These are phyloP conservation scores for Poeciliopsis gracilis DNA, from an alignment of 2,797 vertebrate genomes.

Conservation along the genomic window DNA sequence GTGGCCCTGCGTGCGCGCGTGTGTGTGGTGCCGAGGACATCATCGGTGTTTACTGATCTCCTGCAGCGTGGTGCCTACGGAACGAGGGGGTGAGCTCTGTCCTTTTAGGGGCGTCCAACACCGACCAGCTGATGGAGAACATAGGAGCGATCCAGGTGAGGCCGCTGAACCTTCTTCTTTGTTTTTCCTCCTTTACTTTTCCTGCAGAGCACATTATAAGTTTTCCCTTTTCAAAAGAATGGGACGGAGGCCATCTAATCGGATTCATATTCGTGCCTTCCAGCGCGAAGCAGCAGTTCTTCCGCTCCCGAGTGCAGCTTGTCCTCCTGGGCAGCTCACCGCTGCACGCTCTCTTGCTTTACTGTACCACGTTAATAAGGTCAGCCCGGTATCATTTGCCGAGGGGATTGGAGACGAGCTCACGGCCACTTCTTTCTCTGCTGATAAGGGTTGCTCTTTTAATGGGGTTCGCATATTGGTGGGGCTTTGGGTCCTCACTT, in stretches of 20 bases:
- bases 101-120: conserved; percentile 94
- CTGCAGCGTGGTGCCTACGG: conserved; percentile 96
- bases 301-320: conserved; percentile 48
- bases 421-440: conserved; percentile 42
- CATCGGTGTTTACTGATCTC: conserved; percentile 76
- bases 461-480: conserved; percentile 64
- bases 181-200: not conserved
- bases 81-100: conserved; percentile 98
- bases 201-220: conserved; percentile 9
- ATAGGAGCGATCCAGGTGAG: conserved; percentile 98
- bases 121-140: conserved; percentile 98
- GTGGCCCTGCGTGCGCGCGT: not conserved
- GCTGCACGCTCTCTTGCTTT: conserved; percentile 64
- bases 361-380: conserved; percentile 76
- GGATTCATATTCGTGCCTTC: conserved; percentile 25
- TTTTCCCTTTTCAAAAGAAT: not conserved
- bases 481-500: conserved; percentile 45
- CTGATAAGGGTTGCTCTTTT: conserved; percentile 66
- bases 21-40: conserved; percentile 44
- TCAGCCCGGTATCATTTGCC: conserved; percentile 65
- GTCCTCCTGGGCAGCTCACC: conserved; percentile 63
- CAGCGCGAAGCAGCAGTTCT: conserved; percentile 36
- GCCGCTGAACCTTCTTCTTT: not conserved
- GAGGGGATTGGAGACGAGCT: conserved; percentile 55
- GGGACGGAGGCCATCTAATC: conserved; percentile 37